Evolutionary conservation across 2,113 vertebrate genomes (phyloP).

Genomic region (Equus quagga): DNA sequence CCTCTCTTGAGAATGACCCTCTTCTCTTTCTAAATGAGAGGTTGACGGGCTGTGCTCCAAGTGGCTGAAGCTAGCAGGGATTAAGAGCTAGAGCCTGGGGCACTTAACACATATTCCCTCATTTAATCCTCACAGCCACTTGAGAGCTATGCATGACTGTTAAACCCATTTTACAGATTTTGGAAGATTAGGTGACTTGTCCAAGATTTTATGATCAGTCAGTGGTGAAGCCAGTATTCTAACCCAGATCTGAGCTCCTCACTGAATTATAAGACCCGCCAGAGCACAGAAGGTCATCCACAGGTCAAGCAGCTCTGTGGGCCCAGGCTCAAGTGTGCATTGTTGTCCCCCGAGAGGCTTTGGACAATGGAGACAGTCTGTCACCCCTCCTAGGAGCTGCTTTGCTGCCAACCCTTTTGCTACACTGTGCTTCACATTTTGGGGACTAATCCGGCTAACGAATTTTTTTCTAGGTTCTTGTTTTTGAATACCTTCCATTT

Average conservation of each 20-base stretch:
- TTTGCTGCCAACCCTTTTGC: background rate
- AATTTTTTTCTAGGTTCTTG: background rate
- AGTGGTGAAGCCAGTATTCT: background rate
- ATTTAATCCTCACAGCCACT: background rate
- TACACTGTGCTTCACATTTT: background rate
- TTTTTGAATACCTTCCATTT: background rate
- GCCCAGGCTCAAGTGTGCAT: background rate
- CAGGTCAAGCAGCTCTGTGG: background rate
- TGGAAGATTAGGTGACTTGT: background rate
- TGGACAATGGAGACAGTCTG: background rate
- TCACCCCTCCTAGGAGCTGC: background rate
- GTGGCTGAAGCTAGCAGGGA: background rate
- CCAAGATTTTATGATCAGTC: background rate
- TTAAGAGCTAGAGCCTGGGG: background rate
- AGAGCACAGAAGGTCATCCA: background rate
- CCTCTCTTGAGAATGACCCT: background rate
- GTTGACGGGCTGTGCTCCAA: background rate
- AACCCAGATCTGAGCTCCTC: background rate
- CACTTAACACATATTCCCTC: background rate
- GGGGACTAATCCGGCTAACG: slow-evolving; percentile 5
- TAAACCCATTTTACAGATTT: background rate
- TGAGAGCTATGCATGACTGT: accelerated
- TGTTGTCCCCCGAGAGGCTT: background rate
- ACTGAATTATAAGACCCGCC: background rate
- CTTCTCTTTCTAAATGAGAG: background rate